Evolutionary conservation across 2,797 vertebrate species (phyloP).

Genomic region (Simalia tracyae): DNA sequence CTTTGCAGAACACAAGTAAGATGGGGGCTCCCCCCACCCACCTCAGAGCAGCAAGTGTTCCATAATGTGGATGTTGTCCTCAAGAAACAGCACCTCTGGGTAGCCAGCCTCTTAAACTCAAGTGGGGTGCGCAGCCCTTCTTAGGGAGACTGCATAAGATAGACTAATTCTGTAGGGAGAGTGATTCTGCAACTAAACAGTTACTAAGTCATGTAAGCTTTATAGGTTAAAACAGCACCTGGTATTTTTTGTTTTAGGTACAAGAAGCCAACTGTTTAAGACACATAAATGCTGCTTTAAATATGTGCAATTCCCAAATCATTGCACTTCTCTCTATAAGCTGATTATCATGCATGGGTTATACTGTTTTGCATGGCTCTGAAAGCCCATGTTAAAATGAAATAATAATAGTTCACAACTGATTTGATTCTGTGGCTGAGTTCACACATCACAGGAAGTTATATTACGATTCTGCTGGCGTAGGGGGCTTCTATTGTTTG

Average conservation of each 20-base stretch:
- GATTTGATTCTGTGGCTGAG: not conserved
- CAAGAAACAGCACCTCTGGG: not conserved
- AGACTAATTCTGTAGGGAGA: not conserved
- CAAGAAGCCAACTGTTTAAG: not conserved
- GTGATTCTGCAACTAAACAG: not conserved
- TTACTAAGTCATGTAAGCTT: not conserved
- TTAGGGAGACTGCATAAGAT: not conserved
- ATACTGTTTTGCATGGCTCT: not conserved
- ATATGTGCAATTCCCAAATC: not conserved
- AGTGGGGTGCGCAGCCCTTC: not conserved
- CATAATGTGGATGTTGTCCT: not conserved
- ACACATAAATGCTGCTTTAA: not conserved
- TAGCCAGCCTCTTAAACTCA: not conserved
- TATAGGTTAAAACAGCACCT: not conserved
- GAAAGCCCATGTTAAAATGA: not conserved
- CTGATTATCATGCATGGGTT: not conserved
- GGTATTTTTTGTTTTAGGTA: not conserved
- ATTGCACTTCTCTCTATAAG: not conserved
- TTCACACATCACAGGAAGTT: not conserved
- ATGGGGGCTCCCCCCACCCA: not conserved
- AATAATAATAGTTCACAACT: not conserved
- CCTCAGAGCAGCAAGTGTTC: not conserved
- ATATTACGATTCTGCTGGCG: not conserved
- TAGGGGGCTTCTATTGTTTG: not conserved
- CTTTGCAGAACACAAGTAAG: not conserved